Base-by-base conservation (phyloP, 2,888 invertebrate species). In the Epinotia bilunana region DNA sequence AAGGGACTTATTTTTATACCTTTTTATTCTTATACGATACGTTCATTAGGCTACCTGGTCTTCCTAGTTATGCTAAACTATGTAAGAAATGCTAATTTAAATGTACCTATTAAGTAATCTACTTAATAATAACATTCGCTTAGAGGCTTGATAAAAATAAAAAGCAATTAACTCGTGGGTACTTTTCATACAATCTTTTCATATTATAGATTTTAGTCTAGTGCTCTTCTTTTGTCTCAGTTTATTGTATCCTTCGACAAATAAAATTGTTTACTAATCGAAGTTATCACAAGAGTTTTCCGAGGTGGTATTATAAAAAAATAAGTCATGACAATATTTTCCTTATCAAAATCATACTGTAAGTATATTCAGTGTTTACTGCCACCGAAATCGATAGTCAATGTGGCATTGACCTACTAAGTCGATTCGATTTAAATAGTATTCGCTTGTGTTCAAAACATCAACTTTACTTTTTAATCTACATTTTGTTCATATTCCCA, bases 341-440 rank as follows among this genome's bases (percentile, higher is more conserved):
- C 77, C 76, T 83, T 83, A 85, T 86, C 85, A 84, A 79, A 77
- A 81, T 75, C 78, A 79, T 61, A 12, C 20, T 80, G 78, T 85
- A 88, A 87, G 83, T 86, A 77, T 78, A 88, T 87, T 86, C 83
- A 80, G 80, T 83, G 79, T 86, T 86, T 84, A 86, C 81, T 80
- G 83, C 84, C 78, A 81, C 80, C 82, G 78, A 88, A 87, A 85
- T 87, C 84, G 84, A 88, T 87, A 86, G 82, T 80, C 82, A 73
- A 81, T 80, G 65, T 80, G 85, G 83, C 90, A 89, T 88, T 91
- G 90, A 90, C 90, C 89, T 80, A 89, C 83, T 88, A 79, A 81
- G 79, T 79, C 77, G 78, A 81, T 81, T 80, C 79, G 83, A 82
- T 86, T 83, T 81, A 80, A 82, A 82, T 80, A 80, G 79, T 82